Conservation (phyloP, 2,888 invertebrate genomes). For the Oxytorus armatus region DNA sequence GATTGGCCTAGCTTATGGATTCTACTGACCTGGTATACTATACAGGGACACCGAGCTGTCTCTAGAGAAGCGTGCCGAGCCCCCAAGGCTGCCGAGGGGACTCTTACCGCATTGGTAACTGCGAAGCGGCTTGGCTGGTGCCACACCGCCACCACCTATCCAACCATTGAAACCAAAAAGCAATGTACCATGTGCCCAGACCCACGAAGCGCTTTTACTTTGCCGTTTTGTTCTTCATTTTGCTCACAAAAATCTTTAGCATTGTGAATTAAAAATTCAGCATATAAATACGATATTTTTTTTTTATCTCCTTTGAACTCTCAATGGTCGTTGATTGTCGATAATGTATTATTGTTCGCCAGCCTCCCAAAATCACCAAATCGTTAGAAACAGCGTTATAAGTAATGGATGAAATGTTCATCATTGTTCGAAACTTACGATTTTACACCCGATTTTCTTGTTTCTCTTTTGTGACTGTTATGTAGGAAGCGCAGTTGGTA, state of each 20-base stretch:
- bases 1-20: slow-evolving; percentile 70
- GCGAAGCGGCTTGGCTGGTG: slow-evolving; percentile 88
- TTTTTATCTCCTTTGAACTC: slow-evolving; percentile 1
- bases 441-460: neutral
- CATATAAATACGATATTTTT: neutral
- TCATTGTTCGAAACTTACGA: neutral
- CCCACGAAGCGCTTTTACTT: slow-evolving; percentile 64
- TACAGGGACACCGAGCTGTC: slow-evolving; percentile 85
- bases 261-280: neutral
- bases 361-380: neutral
- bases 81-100: slow-evolving; percentile 84
- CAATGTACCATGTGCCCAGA: slow-evolving; percentile 75
- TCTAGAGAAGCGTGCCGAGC: slow-evolving; percentile 83
- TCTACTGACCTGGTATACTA: slow-evolving; percentile 87
- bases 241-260: slow-evolving; percentile 16
- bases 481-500: slow-evolving; percentile 27
- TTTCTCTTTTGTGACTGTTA: neutral
- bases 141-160: slow-evolving; percentile 83
- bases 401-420: neutral
- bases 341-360: slow-evolving; percentile 25
- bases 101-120: slow-evolving; percentile 85
- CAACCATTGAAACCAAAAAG: slow-evolving; percentile 81
- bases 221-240: slow-evolving; percentile 3
- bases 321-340: slow-evolving; percentile 34
- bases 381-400: neutral